Conservation (phyloP, 2,888 invertebrate species). For the Heterodera filipjevi region DNA sequence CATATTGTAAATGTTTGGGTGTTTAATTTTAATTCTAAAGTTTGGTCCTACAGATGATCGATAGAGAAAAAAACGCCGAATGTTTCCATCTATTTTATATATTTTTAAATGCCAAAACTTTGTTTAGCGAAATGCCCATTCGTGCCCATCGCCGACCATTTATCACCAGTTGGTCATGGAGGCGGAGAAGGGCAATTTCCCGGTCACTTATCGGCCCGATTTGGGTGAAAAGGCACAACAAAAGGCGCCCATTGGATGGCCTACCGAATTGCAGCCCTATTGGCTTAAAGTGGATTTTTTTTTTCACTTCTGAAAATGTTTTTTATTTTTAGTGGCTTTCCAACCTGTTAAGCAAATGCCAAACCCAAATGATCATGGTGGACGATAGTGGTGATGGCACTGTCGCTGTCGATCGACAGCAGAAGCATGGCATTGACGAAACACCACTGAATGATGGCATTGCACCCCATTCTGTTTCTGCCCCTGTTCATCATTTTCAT, state of each 20-base stretch:
- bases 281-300: constrained; percentile 34
- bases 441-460: not conserved
- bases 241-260: constrained; percentile 33
- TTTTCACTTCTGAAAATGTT: not conserved
- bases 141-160: constrained; percentile 2
- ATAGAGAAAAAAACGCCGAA: no score
- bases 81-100: not conserved
- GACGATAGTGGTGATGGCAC: not conserved
- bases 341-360: constrained; percentile 15
- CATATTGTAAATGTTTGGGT: constrained; percentile 26
- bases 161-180: constrained; percentile 13
- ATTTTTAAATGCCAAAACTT: not conserved
- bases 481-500: no score
- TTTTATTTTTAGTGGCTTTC: constrained; percentile 16
- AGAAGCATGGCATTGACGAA: not conserved
- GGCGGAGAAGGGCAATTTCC: constrained; percentile 25
- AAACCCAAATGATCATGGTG: constrained; percentile 14
- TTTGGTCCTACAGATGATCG: no score
- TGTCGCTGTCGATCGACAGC: not conserved
- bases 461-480: no score
- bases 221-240: constrained; percentile 24
- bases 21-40: no score
- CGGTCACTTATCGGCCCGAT: constrained; percentile 8
- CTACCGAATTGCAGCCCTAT: constrained; percentile 26
- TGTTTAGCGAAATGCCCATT: constrained; percentile 9